Evolutionary conservation across 30 jellyfish, hydroid and myxozoan species (phyloP).

Genomic region (Phacellophora camtschatica): DNA sequence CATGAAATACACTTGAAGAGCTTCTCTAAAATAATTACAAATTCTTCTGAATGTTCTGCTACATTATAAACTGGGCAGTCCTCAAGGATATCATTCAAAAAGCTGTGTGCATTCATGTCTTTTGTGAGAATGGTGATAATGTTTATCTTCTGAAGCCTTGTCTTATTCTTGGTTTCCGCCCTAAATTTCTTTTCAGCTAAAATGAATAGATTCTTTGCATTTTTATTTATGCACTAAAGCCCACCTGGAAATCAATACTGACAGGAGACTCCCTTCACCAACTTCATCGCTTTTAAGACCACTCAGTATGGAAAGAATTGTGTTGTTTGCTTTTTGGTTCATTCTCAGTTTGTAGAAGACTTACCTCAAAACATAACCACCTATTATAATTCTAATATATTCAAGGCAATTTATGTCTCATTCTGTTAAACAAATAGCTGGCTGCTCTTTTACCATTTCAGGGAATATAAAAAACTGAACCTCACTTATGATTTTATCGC

Average conservation of each 20-base stretch:
- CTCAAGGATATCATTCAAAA: slow-evolving; percentile 15
- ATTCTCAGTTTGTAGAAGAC: slow-evolving; percentile 12
- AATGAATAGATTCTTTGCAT: slow-evolving; percentile 34
- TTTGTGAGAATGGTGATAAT: slow-evolving; percentile 7
- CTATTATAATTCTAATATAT: background rate
- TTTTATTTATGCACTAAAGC: background rate
- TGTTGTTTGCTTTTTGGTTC: slow-evolving; percentile 17
- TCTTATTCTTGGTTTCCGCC: slow-evolving; percentile 21
- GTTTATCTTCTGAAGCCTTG: slow-evolving; percentile 29
- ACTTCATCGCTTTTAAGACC: slow-evolving; percentile 16
- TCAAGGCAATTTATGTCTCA: slow-evolving; percentile 16
- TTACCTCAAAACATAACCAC: slow-evolving; percentile 39
- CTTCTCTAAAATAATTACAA: slow-evolving; percentile 26
- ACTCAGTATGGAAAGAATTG: slow-evolving; percentile 20
- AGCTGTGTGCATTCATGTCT: slow-evolving; percentile 22
- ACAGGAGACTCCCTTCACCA: slow-evolving; percentile 7
- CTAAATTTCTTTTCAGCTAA: slow-evolving; percentile 28
- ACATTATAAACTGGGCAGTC: slow-evolving; percentile 14
- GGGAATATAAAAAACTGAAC: slow-evolving; percentile 18
- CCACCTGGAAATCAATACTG: slow-evolving; percentile 30
- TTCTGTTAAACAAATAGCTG: slow-evolving; percentile 6
- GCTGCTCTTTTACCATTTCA: slow-evolving; percentile 9
- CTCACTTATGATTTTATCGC: slow-evolving; percentile 23
- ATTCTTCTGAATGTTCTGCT: slow-evolving; percentile 31
- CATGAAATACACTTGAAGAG: slow-evolving; percentile 6